Base-by-base conservation (phyloP, 2,888 invertebrate genomes). In the Abscondita cerata region DNA sequence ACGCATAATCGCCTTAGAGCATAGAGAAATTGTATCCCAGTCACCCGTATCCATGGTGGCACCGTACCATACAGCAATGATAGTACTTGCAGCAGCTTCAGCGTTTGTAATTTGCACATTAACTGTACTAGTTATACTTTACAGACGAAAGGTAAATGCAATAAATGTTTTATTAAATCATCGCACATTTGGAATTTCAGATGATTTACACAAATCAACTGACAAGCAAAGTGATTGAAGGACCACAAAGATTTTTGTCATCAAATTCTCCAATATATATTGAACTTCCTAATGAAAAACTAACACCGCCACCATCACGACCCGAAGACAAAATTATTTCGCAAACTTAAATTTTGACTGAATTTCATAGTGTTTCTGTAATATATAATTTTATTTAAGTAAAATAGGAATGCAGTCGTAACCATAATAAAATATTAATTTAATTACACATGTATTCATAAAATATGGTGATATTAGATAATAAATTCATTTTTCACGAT, bases 41-140 rank as follows among this genome's bases (percentile, higher is more conserved):
- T 86, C 87, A 12, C 87, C 87, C 2, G 87, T 87, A 9, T 87
- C 87, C n/a, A 83, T 87, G 20, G 83, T 88, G 19, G 86, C 87
- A 5, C 87, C 89, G 0, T 91, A 92, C 74, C 92, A 92, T 75
- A 88, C 91, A 9, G 90, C 91, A 40, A 83, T 92, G 15, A 88
- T 92, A 70, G 90, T 92, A 12, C 82, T 92, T 53, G 91, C 90
- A 18, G 90, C 91, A 0, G 89, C 89, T 5, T 91, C 92, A 2
- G 91, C 92, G 0, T 92, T 92, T 74, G 85, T 92, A 58, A 90
- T 92, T 75, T 90, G 90, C 75, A 88, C 91, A 15, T 83, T 92
- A 15, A 87, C 90, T 20, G 87, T 92, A 2, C 83, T 92, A 11
- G 84, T 92, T 1, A 88, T 91, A 84, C 80, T 92, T 11, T 92